Base-by-base conservation (phyloP, 2,797 vertebrate species). In the Dallia pectoralis region DNA sequence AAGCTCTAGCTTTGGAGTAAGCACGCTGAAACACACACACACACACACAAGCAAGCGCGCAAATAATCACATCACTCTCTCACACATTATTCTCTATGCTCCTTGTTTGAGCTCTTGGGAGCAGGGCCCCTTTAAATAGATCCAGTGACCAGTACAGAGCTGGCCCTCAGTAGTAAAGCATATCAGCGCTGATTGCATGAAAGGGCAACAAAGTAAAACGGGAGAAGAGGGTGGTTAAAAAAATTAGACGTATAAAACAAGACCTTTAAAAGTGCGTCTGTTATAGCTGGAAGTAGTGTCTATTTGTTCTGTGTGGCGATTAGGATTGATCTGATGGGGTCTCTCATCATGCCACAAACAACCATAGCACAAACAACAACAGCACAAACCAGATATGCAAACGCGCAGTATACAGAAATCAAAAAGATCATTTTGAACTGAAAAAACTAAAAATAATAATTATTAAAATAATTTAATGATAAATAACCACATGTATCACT, bases 281-380 rank as follows among this genome's bases (percentile, higher is more conserved):
- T 27, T 68, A 25, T 47, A 49, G 30, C 44, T 68, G 40, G 25
- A 6, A 49, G 40, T 15, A 63, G 29, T 16, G 29, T 15, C 61
- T 30, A 63, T 30, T 63, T 12, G 22, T 62, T 18, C 61, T 62
- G 25, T 62, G 14, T 25, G 12, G 2, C 29, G 11, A 29, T 29
- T 62, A 62, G 27, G 27, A 27, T 62, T 63, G 27, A 14, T 63
- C 61, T 63, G 61, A 63, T 63, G 61, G 29, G 53, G 22, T 25
- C 22, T 59, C 53, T 56, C 53, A 25, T n/a, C 53, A 19, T 4
- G 53, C 8, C 53, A 25, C 53, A 59, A 3, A 12, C 4, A 22
- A 59, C n/a, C 25, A 59, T 11, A 12, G 18, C 4, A 25, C 22
- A 25, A 19, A 12, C 4, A 22, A 59, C n/a, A 59, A 59, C 22